phyloP scores from a whole-genome alignment of 2,888 invertebrate species.

The Morpho deidamia region DNA sequence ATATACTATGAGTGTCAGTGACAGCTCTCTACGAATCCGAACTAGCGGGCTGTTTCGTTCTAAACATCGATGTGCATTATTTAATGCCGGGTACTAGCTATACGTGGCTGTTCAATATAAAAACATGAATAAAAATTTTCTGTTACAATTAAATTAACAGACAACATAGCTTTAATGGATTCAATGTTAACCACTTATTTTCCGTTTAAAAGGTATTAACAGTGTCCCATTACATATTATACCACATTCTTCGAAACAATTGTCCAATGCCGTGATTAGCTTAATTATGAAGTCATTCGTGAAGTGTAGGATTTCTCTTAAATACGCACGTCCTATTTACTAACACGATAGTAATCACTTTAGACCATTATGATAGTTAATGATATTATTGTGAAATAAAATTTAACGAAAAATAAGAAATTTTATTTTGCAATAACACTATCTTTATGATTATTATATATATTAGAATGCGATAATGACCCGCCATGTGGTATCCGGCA shows the following conservation, averaged over 20 bases:
- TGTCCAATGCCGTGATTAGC: conserved; percentile 21
- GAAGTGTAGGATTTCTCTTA: conserved; percentile 20
- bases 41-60: no score
- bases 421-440: no score
- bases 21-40: no score
- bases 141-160: no score
- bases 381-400: conserved; percentile 7
- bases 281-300: conserved; percentile 23
- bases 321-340: conserved; percentile 11
- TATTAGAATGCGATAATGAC: no score
- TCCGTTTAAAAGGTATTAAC: conserved; percentile 6
- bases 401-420: not conserved
- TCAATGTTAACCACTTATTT: conserved; percentile 6
- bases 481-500: no score
- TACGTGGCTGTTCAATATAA: no score
- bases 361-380: not conserved
- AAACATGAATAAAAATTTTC: no score
- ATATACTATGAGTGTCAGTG: no score
- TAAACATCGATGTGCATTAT: no score
- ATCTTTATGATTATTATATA: no score
- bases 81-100: no score
- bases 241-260: conserved; percentile 20
- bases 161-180: not conserved
- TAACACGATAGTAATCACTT: conserved; percentile 4
- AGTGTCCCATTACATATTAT: conserved; percentile 9